Percentiles rank a stretch among this genome's conserved stretches.
Evolutionary conservation across 2,888 invertebrate genomes (phyloP).

Genomic region (Diploptera punctata): DNA sequence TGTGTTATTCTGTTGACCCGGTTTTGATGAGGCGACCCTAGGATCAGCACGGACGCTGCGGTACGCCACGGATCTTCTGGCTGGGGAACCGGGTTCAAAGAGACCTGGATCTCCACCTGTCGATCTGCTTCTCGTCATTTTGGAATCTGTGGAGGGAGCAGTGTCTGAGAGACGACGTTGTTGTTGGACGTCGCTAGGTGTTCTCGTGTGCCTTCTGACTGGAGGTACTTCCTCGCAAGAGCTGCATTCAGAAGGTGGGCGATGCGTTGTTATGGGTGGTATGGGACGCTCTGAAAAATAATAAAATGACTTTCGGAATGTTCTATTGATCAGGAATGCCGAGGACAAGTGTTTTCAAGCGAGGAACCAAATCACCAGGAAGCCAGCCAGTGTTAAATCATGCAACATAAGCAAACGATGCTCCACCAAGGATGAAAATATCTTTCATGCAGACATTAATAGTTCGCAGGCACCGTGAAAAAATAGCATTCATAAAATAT

Average conservation of each 20-base stretch:
- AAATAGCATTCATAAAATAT: too few relatives aligned
- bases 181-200: neutral
- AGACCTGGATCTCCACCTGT: neutral
- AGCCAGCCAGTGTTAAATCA: too few relatives aligned
- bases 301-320: too few relatives aligned
- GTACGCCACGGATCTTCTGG: slow-evolving; percentile 53
- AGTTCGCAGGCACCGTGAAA: too few relatives aligned
- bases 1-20: slow-evolving; percentile 63
- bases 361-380: too few relatives aligned
- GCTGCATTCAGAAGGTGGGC: slow-evolving; percentile 12
- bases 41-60: slow-evolving; percentile 52
- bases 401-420: too few relatives aligned
- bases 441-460: too few relatives aligned
- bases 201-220: slow-evolving; percentile 1
- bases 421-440: too few relatives aligned
- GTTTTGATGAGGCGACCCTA: neutral
- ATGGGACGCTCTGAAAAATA: slow-evolving; percentile 21
- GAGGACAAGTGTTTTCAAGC: too few relatives aligned
- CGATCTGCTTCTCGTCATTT: slow-evolving; percentile 40
- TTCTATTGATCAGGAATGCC: too few relatives aligned
- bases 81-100: slow-evolving; percentile 1
- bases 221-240: neutral
- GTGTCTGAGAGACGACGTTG: neutral
- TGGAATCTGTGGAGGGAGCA: neutral
- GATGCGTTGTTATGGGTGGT: neutral